phyloP scores from a whole-genome alignment of 1,140 invertebrate genomes.

The Cyphomyrmex costatus region DNA sequence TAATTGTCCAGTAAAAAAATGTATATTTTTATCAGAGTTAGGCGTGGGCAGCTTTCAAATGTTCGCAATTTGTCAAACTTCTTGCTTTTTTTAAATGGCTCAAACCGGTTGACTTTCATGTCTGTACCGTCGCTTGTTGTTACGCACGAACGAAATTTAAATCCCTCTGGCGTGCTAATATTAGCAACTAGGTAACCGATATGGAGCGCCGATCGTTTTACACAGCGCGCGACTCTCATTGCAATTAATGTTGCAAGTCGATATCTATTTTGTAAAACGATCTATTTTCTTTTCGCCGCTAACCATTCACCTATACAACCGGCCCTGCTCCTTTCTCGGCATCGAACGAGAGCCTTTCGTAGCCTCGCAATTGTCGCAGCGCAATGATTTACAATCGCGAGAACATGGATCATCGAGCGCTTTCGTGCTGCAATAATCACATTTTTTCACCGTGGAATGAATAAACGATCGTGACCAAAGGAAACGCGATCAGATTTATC shows the following conservation, averaged over 20 bases:
- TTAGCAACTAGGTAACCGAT: slow-evolving; percentile 24
- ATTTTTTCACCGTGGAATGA: neutral
- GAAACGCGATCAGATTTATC: neutral
- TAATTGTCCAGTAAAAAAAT: no score
- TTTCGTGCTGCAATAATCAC: neutral
- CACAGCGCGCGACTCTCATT: neutral
- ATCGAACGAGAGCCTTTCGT: slow-evolving; percentile 55
- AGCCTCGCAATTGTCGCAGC: slow-evolving; percentile 44
- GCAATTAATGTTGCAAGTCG: slow-evolving; percentile 52
- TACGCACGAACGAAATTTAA: slow-evolving; percentile 44
- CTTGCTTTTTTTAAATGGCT: neutral
- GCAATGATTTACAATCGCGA: slow-evolving; percentile 22
- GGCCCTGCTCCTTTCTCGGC: slow-evolving; percentile 46
- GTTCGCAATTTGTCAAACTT: neutral
- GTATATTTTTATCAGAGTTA: no score
- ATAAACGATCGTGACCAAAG: neutral
- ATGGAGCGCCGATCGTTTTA: slow-evolving; percentile 46
- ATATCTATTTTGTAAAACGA: slow-evolving; percentile 38
- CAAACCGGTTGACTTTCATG: slow-evolving; percentile 9
- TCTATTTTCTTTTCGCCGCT: slow-evolving; percentile 32
- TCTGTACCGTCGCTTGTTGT: slow-evolving; percentile 16
- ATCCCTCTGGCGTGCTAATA: slow-evolving; percentile 11
- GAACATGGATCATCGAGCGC: slow-evolving; percentile 8
- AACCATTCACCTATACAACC: slow-evolving; percentile 54
- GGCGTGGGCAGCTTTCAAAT: neutral